Percentiles rank a stretch among this genome's conserved stretches.
Conservation (phyloP, 2,113 vertebrate species). For the Speoplatyrhinus poulsoni region DNA sequence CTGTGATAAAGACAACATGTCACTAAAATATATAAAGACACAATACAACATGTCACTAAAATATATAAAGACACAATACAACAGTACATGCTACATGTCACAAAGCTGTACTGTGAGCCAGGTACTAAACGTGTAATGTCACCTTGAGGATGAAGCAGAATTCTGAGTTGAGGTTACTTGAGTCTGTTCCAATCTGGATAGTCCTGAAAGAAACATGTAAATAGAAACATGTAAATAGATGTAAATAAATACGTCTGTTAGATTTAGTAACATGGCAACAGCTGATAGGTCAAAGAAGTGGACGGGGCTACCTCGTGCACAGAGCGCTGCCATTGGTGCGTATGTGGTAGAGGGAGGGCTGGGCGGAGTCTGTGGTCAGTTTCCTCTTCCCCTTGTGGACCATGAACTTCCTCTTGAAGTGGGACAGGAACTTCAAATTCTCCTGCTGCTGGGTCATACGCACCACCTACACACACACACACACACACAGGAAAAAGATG, state of each 20-base stretch:
- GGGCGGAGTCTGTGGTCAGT: constrained; percentile 76
- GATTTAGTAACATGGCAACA: no score
- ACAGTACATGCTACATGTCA: neutral
- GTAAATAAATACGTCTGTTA: neutral
- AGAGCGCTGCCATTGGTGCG: constrained; percentile 95
- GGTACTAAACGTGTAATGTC: neutral
- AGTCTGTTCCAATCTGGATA: constrained; percentile 93
- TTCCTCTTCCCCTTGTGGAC: constrained; percentile 95
- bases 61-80: neutral
- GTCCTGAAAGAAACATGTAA: constrained; percentile 74
- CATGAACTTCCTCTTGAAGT: constrained; percentile 98
- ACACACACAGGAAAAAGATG: neutral
- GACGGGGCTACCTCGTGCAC: constrained; percentile 84
- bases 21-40: neutral
- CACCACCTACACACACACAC: constrained; percentile 80
- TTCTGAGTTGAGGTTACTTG: constrained; percentile 92
- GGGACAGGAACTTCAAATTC: constrained; percentile 96
- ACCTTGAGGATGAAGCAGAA: constrained; percentile 99
- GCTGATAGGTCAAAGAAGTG: neutral
- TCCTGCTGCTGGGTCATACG: constrained; percentile 99
- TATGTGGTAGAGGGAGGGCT: constrained; percentile 96
- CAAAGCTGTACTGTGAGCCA: no score
- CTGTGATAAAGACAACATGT: neutral
- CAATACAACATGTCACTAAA: neutral
- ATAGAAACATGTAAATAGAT: neutral